Conservation (phyloP, 2,113 vertebrate species). For the Anas platyrhynchos region DNA sequence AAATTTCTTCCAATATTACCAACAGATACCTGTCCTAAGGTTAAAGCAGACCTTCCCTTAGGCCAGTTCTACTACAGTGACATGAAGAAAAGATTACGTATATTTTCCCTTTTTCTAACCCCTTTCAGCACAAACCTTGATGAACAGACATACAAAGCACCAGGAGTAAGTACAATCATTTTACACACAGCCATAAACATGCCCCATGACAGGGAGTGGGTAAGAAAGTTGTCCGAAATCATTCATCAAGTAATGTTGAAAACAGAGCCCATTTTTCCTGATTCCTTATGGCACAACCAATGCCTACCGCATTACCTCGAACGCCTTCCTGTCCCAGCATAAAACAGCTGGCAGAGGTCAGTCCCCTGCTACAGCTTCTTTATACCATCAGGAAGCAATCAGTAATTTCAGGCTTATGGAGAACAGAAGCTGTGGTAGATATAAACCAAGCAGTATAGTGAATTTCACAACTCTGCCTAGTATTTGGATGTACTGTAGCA, state of each 20-base stretch:
- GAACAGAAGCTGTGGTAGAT: not conserved
- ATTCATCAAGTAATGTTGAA: not conserved
- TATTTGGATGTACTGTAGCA: not conserved
- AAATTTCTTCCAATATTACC: not conserved
- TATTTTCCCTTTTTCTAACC: not conserved
- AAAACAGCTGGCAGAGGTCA: not conserved
- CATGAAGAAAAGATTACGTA: not conserved
- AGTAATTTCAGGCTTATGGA: not conserved
- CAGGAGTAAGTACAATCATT: not conserved
- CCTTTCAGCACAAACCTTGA: not conserved
- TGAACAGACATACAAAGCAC: not conserved
- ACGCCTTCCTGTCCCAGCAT: not conserved
- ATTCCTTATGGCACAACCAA: not conserved
- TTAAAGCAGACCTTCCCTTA: not conserved
- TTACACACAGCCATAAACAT: not conserved
- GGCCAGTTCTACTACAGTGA: not conserved
- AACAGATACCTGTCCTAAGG: not conserved
- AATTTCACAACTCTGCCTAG: constrained; percentile 7
- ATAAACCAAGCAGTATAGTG: not conserved
- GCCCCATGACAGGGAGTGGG: not conserved
- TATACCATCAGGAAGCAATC: not conserved
- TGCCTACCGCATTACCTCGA: not conserved
- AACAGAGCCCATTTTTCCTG: not conserved
- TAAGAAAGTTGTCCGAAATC: not conserved
- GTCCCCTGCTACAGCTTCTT: not conserved